These are phyloP conservation scores for Gobio gobio DNA, from an alignment of 2,113 vertebrate genomes.

Conservation along the genomic window DNA sequence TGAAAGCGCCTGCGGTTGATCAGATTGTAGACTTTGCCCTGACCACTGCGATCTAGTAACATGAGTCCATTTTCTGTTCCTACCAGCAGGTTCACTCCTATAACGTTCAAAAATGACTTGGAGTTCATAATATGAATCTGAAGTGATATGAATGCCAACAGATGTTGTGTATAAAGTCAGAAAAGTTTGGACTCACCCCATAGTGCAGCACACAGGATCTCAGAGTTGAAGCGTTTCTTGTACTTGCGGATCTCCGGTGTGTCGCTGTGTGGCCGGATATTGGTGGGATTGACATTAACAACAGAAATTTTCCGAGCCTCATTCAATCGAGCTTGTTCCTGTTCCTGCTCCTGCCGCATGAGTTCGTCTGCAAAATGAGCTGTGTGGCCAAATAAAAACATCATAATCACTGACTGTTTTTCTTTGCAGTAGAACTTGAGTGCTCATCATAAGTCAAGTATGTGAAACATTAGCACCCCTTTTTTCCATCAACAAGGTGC, in stretches of 20 bases:
- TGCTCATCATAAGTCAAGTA: not conserved
- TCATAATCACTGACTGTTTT: not conserved
- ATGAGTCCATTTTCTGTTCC: conserved; percentile 98
- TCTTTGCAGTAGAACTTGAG: not conserved
- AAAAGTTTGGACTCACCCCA: conserved; percentile 84
- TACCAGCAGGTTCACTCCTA: conserved; percentile 96
- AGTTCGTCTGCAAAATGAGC: conserved; percentile 91
- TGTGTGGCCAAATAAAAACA: conserved; percentile 49
- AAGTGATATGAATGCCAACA: not conserved
- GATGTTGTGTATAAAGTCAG: not conserved
- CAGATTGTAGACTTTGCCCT: conserved; percentile 98
- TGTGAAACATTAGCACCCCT: not conserved
- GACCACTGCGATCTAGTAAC: conserved; percentile 95
- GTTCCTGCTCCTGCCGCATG: conserved; percentile 93
- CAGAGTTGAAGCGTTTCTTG: conserved; percentile 99
- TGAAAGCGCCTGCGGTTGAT: conserved; percentile 96
- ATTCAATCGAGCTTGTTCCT: conserved; percentile 95
- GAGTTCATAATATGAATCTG: not conserved
- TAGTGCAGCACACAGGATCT: conserved; percentile 96
- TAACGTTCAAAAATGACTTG: conserved; percentile 13
- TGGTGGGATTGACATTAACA: conserved; percentile 98
- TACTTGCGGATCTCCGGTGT: conserved; percentile 98
- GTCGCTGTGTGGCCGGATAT: conserved; percentile 97
- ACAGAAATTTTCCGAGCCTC: conserved; percentile 98
- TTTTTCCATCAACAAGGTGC: not conserved